Conservation (phyloP, 2,797 vertebrate genomes). For the Neostethus bicornis region DNA sequence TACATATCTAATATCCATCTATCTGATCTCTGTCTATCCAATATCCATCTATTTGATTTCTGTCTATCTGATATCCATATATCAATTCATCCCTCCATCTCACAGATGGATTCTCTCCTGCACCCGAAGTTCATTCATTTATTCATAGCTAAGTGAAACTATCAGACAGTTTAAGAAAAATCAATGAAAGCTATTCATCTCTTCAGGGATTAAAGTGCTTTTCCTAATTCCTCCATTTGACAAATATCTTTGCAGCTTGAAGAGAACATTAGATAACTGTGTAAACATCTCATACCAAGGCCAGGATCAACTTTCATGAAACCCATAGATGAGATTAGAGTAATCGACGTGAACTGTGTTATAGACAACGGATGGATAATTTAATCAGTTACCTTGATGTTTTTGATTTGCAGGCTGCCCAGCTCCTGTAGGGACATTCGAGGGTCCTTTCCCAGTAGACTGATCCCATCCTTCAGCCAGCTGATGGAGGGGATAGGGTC, state of each 20-base stretch:
- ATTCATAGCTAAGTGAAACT: constrained; percentile 76
- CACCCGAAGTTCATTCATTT: constrained; percentile 71
- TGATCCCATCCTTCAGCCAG: constrained; percentile 97
- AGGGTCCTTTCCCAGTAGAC: constrained; percentile 93
- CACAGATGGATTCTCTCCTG: constrained; percentile 44
- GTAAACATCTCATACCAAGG: constrained; percentile 5
- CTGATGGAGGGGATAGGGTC: constrained; percentile 96
- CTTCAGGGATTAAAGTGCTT: constrained; percentile 60
- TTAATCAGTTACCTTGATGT: constrained; percentile 82
- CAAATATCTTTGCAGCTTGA: constrained; percentile 11
- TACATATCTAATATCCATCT: too few species aligned
- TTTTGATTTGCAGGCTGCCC: constrained; percentile 94
- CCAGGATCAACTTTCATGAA: constrained; percentile 2
- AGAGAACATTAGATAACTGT: constrained; percentile 1
- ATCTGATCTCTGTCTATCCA: too few species aligned
- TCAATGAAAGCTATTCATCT: constrained; percentile 76
- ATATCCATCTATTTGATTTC: too few species aligned
- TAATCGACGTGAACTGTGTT: background rate
- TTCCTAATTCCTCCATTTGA: constrained; percentile 39
- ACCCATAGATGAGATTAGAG: background rate
- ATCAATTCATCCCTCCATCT: too few species aligned
- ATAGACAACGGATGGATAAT: background rate
- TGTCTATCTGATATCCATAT: too few species aligned
- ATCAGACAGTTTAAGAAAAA: constrained; percentile 73
- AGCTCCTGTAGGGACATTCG: constrained; percentile 92